A percentile compares a stretch with the other conserved stretches of the same genome.
These are phyloP conservation scores for Lepidocyrtoides sp. DNA, from an alignment of 2,888 invertebrate species.

Conservation along the genomic window DNA sequence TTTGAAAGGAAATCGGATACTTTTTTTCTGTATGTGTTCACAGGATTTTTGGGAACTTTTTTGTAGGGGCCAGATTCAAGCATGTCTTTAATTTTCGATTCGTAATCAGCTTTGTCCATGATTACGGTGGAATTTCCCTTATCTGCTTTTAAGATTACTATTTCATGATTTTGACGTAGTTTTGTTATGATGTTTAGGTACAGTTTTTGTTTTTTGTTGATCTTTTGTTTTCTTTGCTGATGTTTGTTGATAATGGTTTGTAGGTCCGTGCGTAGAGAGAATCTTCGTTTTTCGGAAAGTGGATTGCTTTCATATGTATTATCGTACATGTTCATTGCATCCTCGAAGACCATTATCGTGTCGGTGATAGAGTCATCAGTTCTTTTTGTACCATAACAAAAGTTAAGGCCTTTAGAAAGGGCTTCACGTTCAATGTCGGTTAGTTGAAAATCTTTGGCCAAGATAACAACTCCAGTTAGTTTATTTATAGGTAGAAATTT, in stretches of 20 bases:
- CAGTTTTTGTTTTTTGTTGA: neutral
- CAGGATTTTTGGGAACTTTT: neutral
- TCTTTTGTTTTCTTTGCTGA: neutral
- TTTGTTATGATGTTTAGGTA: neutral
- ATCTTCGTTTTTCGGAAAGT: neutral
- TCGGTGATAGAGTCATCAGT: neutral
- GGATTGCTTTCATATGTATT: neutral
- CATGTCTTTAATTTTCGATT: neutral
- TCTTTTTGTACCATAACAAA: neutral
- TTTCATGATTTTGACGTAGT: neutral
- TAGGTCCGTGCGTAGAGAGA: neutral
- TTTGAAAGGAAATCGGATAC: neutral
- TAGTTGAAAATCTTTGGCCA: too few species aligned
- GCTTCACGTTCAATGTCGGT: neutral
- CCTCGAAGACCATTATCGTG: neutral
- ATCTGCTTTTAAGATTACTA: neutral
- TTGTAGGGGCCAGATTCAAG: neutral
- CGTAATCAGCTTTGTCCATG: neutral
- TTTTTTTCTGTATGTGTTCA: neutral
- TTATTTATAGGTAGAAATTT: too few species aligned
- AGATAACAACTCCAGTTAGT: too few species aligned
- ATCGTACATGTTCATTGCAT: neutral
- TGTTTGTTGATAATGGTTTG: neutral
- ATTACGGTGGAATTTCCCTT: conserved; percentile 22
- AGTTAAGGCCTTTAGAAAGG: neutral